Base-by-base conservation (phyloP, 2,797 vertebrate species). In the Thripadectes ignobilis region DNA sequence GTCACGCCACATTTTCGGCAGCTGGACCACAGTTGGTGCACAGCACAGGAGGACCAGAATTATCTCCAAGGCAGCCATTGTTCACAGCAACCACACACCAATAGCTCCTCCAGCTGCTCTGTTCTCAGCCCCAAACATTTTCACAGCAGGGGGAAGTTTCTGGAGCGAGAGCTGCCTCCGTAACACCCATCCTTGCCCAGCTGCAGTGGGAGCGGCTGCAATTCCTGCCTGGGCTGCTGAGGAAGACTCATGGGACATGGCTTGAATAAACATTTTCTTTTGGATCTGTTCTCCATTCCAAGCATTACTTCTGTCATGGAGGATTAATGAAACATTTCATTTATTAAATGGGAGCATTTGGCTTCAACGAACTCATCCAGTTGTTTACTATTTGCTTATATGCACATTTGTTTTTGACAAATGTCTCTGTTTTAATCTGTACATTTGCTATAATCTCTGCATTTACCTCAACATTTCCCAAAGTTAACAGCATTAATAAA, bases 151-250 rank as follows among this genome's bases (percentile, higher is more conserved):
- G 1, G 3, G 52, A 58, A 27, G 20, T 1, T 74, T 52, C 29
- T 48, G 12, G 54, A 77, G 4, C 0, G 1, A 27, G 30, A 67
- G 18, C 29, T 88, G 38, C 39, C 69, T 54, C 57, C 0, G 0
- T 32, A 23, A 11, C 1, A 19, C 23, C 8, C 10, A 12, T 48
- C 16, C 45, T n/a, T 39, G 20, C 21, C 36, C 1, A 0, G 22
- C 32, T 1, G 0, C 32, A 68, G 61, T 0, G 0, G 10, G 30
- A 69, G 20, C 0, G 1, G n/a, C 55, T 67, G 29, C 0, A 0
- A 27, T 5, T 82, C 63, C 57, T 79, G 51, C 22, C 38, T 0
- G 0, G 43, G 36, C 46, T 89, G 58, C 27, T 0, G 1, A 32
- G 20, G 39, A 65, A 66, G 34, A 65, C 29, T 58, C 15, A 1